Evolutionary conservation across 2,888 invertebrate species (phyloP).

Genomic region (Cabera pusaria): DNA sequence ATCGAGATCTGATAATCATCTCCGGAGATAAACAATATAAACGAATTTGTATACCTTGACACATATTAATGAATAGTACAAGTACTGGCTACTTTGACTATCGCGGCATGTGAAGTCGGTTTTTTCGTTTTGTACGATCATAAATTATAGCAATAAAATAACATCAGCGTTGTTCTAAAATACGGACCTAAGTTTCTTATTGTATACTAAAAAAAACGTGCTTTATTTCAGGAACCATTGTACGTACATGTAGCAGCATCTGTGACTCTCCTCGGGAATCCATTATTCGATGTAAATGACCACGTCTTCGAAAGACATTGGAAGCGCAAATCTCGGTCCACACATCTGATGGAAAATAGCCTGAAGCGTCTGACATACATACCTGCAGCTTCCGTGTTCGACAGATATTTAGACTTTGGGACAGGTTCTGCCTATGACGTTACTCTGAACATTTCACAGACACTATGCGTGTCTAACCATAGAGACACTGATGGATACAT

Average conservation of each 20-base stretch:
- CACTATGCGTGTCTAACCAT: constrained; percentile 72
- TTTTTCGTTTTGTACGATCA: no score
- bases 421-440: constrained; percentile 60
- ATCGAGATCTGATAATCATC: no score
- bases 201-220: background rate
- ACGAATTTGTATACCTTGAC: no score
- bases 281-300: constrained; percentile 52
- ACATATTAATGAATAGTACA: no score
- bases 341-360: constrained; percentile 73
- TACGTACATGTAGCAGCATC: constrained; percentile 61
- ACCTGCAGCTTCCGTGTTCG: constrained; percentile 69
- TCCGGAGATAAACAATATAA: no score
- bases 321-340: constrained; percentile 53
- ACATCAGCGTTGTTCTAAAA: no score
- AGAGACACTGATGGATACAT: constrained; percentile 64
- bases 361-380: constrained; percentile 59
- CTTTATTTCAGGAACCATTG: constrained; percentile 58
- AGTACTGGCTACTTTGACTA: no score
- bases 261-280: constrained; percentile 58
- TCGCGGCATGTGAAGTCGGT: no score
- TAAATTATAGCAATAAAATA: no score
- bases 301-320: constrained; percentile 60
- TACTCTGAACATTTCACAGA: constrained; percentile 71
- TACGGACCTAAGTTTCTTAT: no score
- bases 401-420: constrained; percentile 69